phyloP scores from a whole-genome alignment of 2,888 invertebrate species.

The Petrophora chlorosata region DNA sequence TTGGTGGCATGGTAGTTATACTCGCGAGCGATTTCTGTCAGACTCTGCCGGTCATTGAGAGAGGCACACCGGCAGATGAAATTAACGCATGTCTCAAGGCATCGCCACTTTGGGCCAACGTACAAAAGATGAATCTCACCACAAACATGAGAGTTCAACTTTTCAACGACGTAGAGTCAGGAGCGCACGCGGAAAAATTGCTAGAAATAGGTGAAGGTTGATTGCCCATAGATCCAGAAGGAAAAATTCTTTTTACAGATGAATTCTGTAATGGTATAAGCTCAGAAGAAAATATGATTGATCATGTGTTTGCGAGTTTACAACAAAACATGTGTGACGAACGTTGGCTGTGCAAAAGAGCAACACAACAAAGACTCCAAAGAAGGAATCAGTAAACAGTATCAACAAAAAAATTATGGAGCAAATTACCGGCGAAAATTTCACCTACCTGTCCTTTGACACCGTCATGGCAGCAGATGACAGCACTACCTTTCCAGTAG shows the following conservation, averaged over 20 bases:
- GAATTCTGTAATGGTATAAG: neutral
- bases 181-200: neutral
- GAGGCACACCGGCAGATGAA: constrained; percentile 33
- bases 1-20: constrained; percentile 31
- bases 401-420: too few relatives aligned
- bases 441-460: too few relatives aligned
- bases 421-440: too few relatives aligned
- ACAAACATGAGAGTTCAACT: constrained; percentile 10
- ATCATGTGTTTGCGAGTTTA: neutral
- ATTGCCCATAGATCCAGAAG: neutral
- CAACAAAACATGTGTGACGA: neutral
- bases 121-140: constrained; percentile 26
- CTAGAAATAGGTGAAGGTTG: constrained; percentile 1
- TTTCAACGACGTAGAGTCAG: neutral
- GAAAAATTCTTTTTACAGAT: neutral
- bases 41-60: constrained; percentile 25
- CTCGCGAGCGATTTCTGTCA: constrained; percentile 36
- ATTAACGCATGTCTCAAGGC: constrained; percentile 38
- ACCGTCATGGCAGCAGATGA: too few relatives aligned
- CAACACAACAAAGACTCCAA: too few relatives aligned
- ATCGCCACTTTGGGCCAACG: constrained; percentile 27
- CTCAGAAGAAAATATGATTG: neutral
- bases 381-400: too few relatives aligned
- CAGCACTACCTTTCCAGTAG: too few relatives aligned
- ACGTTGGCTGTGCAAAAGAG: constrained; percentile 3